Evolutionary conservation across 2,113 vertebrate species (phyloP).

Genomic region (Oplegnathus fasciatus): DNA sequence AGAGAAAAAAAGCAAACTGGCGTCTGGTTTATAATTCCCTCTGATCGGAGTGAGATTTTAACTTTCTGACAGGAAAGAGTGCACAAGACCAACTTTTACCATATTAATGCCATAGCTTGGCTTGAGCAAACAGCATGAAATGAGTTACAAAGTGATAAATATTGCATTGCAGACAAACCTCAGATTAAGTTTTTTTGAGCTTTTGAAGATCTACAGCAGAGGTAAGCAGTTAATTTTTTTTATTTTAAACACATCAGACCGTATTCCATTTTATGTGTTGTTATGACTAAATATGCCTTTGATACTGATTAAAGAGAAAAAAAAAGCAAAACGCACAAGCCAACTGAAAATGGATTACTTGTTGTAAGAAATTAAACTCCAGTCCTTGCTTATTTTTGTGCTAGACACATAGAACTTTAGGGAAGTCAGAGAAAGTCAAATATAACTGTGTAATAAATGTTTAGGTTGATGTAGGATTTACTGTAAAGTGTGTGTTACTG

Average conservation of each 20-base stretch:
- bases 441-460: not conserved
- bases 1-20: not conserved
- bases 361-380: too few relatives aligned
- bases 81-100: conserved; percentile 20
- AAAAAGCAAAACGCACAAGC: not conserved
- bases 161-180: not conserved
- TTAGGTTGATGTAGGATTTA: not conserved
- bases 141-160: not conserved
- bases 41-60: conserved; percentile 19
- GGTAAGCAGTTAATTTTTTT: too few relatives aligned
- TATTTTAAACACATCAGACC: too few relatives aligned
- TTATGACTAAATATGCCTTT: not conserved
- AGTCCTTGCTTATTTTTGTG: not conserved
- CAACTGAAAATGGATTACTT: not conserved
- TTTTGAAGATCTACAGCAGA: too few relatives aligned
- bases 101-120: conserved; percentile 1
- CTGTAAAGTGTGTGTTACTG: too few relatives aligned
- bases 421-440: not conserved
- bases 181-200: not conserved
- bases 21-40: conserved; percentile 36
- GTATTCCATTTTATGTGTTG: not conserved
- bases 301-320: not conserved
- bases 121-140: not conserved
- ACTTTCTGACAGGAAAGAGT: conserved; percentile 2
- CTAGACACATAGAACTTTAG: not conserved